Base-by-base conservation (phyloP, 2,797 vertebrate genomes). In the Momotus momota region DNA sequence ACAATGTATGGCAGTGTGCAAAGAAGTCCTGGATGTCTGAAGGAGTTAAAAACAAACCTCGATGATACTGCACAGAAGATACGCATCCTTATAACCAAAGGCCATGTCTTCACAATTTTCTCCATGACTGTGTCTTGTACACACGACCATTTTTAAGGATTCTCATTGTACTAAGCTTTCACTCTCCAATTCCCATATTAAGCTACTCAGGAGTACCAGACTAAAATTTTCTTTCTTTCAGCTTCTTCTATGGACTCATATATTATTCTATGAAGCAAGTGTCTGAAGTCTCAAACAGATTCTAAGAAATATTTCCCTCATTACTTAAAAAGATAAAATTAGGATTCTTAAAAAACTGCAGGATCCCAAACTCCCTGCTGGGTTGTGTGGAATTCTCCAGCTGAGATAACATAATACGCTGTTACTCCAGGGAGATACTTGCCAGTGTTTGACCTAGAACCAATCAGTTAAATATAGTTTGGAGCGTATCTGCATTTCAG, bases 301-400 rank as follows among this genome's bases (percentile, higher is more conserved):
- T 88, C 38, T 91, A 81, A 70, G 54, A 83, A 88, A 41, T 86
- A 66, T 40, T 86, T 94, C 25, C 40, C 27, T 93, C 40, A 38
- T 88, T 79, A 78, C 35, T 85, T 86, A 48, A 85, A 78, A 91
- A 64, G 61, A 54, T 46, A 81, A 91, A 93, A 89, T 69, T 46
- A 65, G 62, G 4, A 45, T 92, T 92, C 52, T 89, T 83, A 16
- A 87, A 92, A 85, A 70, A 35, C 35, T 2, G 0, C 52, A 75
- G 58, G 31, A 81, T 81, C 65, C 62, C 58, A 31, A 88, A 75
- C 31, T 83, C 43, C 52, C 58, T 75, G 25, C 65, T 91, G 49
- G 29, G 13, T 60, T 93, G 21, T 58, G 23, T 77, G 78, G 49
- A 91, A 52, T 71, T 46, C 55, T 86, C 27, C 87, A 88, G 62